A percentile compares a stretch with the other conserved stretches of the same genome.
These are phyloP conservation scores for Achroia grisella DNA, from an alignment of 1,140 invertebrate species.

Conservation along the genomic window DNA sequence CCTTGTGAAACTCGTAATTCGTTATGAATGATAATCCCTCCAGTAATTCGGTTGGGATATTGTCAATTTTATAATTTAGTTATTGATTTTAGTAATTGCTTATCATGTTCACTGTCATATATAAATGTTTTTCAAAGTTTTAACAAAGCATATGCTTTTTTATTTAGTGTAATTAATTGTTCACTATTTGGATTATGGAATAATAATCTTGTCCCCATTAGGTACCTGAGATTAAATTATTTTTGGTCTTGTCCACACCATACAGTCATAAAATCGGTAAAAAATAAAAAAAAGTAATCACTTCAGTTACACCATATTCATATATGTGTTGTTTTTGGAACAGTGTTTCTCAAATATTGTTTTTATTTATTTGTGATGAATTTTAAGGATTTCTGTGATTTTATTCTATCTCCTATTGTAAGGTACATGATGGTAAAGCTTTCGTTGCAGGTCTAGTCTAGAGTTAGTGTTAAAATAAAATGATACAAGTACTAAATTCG, in stretches of 20 bases:
- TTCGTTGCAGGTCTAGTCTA: conserved; percentile 64
- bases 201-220: conserved; percentile 47
- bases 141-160: conserved; percentile 13
- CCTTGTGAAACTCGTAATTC: conserved; percentile 34
- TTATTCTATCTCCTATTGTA: conserved; percentile 30
- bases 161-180: not conserved
- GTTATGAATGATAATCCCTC: conserved; percentile 4
- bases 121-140: conserved; percentile 25
- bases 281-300: conserved; percentile 1
- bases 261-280: conserved; percentile 10
- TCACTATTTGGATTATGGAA: conserved; percentile 7
- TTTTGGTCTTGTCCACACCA: conserved; percentile 29
- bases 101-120: no score
- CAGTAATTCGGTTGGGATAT: no score
- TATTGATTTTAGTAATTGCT: conserved; percentile 3
- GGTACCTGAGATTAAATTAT: conserved; percentile 62
- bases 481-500: conserved; percentile 55
- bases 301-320: conserved; percentile 34
- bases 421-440: conserved; percentile 36
- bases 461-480: conserved; percentile 52
- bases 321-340: conserved; percentile 42
- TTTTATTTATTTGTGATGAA: conserved; percentile 39
- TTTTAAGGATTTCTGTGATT: conserved; percentile 54
- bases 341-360: conserved; percentile 70
- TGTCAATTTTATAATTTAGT: no score